Evolutionary conservation across 2,797 vertebrate species (phyloP), one percentile per base, ranked within the genome.

Genomic region (Menidia menidia): DNA sequence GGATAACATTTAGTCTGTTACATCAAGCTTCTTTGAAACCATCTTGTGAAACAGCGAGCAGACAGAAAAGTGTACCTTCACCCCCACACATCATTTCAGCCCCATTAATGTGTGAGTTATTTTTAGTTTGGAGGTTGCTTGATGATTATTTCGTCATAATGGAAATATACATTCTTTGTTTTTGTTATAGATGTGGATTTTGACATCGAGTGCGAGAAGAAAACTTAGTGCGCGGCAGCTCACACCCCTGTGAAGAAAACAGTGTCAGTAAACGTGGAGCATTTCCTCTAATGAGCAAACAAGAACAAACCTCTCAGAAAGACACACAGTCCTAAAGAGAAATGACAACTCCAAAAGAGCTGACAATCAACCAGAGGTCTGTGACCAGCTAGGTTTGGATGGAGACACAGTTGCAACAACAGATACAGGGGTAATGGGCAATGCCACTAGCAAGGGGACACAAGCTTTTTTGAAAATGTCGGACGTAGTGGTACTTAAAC

Each of bases 21-120:
- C 65, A 53, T 64, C 74, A 83, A 81, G 51, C 62, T 85, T 69
- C 66, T 83, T 73, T 79, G 79, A 86, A 91, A 89, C 77, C 64
- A 16, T 61, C 59, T 81, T 90, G 73, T 81, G 83, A 84, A 90
- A 88, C 82, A 80, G 63, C 35, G 16, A 15, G 63, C 30, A 63
- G 55, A 61, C 57, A 71, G 44, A 69, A 72, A 73, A 53, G 58
- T 56, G 64, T 60, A 47, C 45, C 25, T 52, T 73, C 51, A 68
- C 84, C 85, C 81, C 84, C 73, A 84, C 86, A 77, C 81, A 77
- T 50, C 15, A 18, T 47, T 73, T 54, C 64, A 18, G 25, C 63
- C 65, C 35, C 43, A 56, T 43, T 59, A 35, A 60, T 62, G 60
- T 32, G 61, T 53, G 14, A 47, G 65, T 58, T 73, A 77, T 80